Evolutionary conservation across 1,140 invertebrate species (phyloP), one percentile per base, ranked within the genome.

Genomic region (Dendrolimus punctatus): DNA sequence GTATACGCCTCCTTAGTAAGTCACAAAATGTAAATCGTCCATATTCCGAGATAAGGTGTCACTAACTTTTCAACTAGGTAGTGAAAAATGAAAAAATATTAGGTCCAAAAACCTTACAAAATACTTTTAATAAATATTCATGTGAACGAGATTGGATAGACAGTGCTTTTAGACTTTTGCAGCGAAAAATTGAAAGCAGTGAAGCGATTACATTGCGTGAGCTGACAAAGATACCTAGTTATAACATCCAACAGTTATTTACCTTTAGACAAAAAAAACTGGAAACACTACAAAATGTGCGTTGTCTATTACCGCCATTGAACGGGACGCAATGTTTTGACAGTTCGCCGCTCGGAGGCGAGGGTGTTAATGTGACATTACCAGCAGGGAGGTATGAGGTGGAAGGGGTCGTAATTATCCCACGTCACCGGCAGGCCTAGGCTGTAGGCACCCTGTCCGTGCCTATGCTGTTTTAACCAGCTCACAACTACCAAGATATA

Each of bases 291-390:
- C 10, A 46, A 46, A 6, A 23, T 46, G 9, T 23, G 23, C 23
- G 23, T 23, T 46, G n/a, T 46, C 46, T 23, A 23, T 23, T 23
- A 23, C 23, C 23, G 23, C 1, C 23, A 23, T 23, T 66, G 65
- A 52, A 38, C 56, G 57, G 51, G 64, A 23, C 64, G 65, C 72
- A 68, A 71, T 79, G 76, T 82, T 82, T 80, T 82, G 79, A 82
- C 77, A 79, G 77, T 68, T 69, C 65, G 55, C 66, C 65, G 63
- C 68, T 63, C 70, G 64, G 60, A 59, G 73, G 59, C 71, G 64
- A 66, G 71, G 76, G 77, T 78, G 77, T 79, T 82, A 80, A 80
- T 82, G 73, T 82, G 75, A 79, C 79, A 76, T 82, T 76, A 78
- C 76, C 71, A 60, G 49, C 37, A 9, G 57, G 45, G 44, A 40